Evolutionary conservation across 2,797 vertebrate species (phyloP).

Genomic region (Synanceia verrucosa): DNA sequence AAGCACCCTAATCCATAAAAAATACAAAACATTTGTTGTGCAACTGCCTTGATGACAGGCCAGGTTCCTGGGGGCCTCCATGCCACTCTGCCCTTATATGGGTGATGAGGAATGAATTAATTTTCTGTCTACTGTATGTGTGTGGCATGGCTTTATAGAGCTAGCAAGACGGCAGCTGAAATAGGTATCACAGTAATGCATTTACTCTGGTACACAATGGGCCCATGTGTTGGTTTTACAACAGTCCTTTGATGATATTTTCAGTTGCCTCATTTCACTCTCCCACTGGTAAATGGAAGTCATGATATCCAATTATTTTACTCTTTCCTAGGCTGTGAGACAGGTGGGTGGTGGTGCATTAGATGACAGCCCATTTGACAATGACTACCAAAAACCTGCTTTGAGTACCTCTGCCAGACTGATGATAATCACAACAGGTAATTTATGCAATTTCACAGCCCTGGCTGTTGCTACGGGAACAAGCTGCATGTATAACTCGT

Average conservation of each 20-base stretch:
- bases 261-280: conserved; percentile 61
- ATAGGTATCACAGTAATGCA: conserved; percentile 48
- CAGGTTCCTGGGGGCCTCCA: conserved; percentile 1
- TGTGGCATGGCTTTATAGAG: conserved; percentile 11
- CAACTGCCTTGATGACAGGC: conserved; percentile 2
- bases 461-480: conserved; percentile 82
- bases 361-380: conserved; percentile 62
- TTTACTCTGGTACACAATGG: conserved; percentile 48
- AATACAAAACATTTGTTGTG: conserved; percentile 18
- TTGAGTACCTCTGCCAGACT: conserved; percentile 55
- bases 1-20: conserved; percentile 7
- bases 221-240: conserved; percentile 53
- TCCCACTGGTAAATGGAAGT: conserved; percentile 62
- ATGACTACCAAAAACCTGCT: conserved; percentile 45
- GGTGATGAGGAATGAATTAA: conserved; percentile 5
- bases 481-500: conserved; percentile 71
- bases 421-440: conserved; percentile 77
- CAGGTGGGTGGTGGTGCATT: conserved; percentile 66
- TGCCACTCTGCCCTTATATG: neutral
- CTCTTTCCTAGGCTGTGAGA: conserved; percentile 48
- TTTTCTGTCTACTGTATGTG: conserved; percentile 1
- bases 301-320: conserved; percentile 71
- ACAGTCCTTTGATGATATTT: conserved; percentile 58
- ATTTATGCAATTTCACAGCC: conserved; percentile 81
- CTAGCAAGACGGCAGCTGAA: conserved; percentile 26